Base-by-base conservation (phyloP, 2,888 invertebrate genomes). In the Lasioglossum villosulum region DNA sequence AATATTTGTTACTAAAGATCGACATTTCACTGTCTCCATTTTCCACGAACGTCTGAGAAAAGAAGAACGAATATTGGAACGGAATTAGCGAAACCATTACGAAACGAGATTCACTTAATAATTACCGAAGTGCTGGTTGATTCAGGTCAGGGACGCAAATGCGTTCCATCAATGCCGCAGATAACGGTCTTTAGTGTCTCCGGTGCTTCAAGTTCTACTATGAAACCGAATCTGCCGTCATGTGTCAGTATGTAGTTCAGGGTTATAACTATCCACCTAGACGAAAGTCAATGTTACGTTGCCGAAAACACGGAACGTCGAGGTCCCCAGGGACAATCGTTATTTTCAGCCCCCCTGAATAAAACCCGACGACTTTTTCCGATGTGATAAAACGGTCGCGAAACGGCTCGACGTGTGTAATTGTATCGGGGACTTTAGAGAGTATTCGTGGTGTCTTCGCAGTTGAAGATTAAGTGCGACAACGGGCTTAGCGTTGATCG, bases 221-320 rank as follows among this genome's bases (percentile, higher is more conserved):
- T 80, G 83, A 87, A 89, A 89, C 59, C 72, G 63, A 89, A 85
- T 37, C 83, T 83, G 48, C 66, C 39, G n/a, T 68, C 77, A 59
- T 14, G 59, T 63, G 59, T 63, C 59, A 63, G 59, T 89, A 89
- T 86, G 78, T 85, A 85, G 88, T 89, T 89, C 86, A 89, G 76
- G 88, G 86, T 84, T 82, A 84, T 78, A 83, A 78, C 75, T 74
- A 83, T 82, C 87, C 72, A 48, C 75, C 59, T 82, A 78, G 77
- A 77, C 85, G 76, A 80, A 77, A 83, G 80, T 86, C 80, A 80
- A 80, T 80, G 77, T 84, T 71, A 80, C 84, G 79, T 37, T 59
- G 63, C 56, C 70, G 59, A 48, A 30, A 37, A 70, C 34, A 16
- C 42, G 75, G 23, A 68, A 59, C 42, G 76, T 77, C 76, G 74